Evolutionary conservation across 2,888 invertebrate species (phyloP).

Genomic region (Eretmocerus hayati): DNA sequence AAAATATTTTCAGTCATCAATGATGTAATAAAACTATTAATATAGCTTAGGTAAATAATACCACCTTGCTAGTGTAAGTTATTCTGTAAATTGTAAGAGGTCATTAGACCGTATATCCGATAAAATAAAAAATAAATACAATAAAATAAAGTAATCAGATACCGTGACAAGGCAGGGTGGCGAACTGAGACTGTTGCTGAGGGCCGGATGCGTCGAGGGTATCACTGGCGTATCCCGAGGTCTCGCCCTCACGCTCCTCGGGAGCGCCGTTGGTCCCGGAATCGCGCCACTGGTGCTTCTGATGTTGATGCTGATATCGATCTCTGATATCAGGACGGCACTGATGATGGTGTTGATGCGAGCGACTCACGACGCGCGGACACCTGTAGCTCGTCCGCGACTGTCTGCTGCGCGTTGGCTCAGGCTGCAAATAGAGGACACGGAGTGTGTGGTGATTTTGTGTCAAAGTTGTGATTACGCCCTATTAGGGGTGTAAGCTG

Average conservation of each 20-base stretch:
- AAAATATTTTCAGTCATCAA: too few species aligned
- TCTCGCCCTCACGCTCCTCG: slow-evolving; percentile 51
- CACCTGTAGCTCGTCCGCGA: slow-evolving; percentile 15
- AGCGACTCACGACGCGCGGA: slow-evolving; percentile 34
- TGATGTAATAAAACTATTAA: too few species aligned
- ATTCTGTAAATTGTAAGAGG: too few species aligned
- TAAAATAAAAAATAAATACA: neutral
- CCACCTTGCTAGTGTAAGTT: too few species aligned
- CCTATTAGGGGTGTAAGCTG: too few species aligned
- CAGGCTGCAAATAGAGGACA: too few species aligned
- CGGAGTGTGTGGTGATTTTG: too few species aligned
- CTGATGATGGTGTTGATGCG: too few species aligned
- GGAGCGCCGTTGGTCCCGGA: slow-evolving; percentile 20
- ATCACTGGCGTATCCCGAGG: slow-evolving; percentile 79
- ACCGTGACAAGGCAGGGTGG: slow-evolving; percentile 13
- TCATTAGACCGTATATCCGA: too few species aligned
- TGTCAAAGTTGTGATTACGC: too few species aligned
- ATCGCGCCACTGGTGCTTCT: slow-evolving; percentile 23
- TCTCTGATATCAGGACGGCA: slow-evolving; percentile 28
- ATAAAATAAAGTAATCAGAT: neutral
- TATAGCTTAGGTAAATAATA: too few species aligned
- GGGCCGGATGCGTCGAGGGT: slow-evolving; percentile 52
- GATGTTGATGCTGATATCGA: slow-evolving; percentile 29
- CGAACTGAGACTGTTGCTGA: slow-evolving; percentile 4
- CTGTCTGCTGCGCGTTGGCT: slow-evolving; percentile 5